phyloP scores from a whole-genome alignment of 2,797 vertebrate species.

The Miichthys miiuy region DNA sequence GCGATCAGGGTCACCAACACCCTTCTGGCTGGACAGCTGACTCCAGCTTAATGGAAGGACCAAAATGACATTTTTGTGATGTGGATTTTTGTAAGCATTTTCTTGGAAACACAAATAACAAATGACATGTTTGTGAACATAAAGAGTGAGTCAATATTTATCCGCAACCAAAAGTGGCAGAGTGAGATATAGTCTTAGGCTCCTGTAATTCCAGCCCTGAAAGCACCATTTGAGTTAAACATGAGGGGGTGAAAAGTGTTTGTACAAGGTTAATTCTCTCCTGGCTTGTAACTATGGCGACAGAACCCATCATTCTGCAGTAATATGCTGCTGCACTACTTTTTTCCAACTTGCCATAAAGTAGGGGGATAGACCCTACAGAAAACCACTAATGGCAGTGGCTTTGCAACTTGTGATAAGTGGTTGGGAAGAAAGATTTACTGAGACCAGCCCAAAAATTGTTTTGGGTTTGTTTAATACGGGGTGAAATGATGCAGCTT shows the following conservation, averaged over 20 bases:
- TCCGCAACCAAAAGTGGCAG: constrained; percentile 60
- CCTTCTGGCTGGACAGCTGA: constrained; percentile 48
- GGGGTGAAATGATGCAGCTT: constrained; percentile 72
- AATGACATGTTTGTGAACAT: constrained; percentile 73
- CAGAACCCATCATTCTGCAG: constrained; percentile 78
- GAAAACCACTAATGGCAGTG: constrained; percentile 86
- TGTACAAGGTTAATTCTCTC: constrained; percentile 78
- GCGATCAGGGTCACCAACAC: constrained; percentile 63
- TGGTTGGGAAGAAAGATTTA: constrained; percentile 83
- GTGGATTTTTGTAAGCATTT: constrained; percentile 71
- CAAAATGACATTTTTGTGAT: constrained; percentile 61
- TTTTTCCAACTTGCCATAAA: constrained; percentile 83
- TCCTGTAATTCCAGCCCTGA: constrained; percentile 66
- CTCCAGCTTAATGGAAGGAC: constrained; percentile 41
- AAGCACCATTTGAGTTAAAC: constrained; percentile 60
- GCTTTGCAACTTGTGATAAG: constrained; percentile 85
- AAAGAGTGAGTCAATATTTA: constrained; percentile 74
- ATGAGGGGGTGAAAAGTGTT: constrained; percentile 71
- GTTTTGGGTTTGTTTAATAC: constrained; percentile 80
- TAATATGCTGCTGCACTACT: constrained; percentile 74
- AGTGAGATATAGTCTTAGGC: constrained; percentile 62
- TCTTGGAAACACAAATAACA: constrained; percentile 73
- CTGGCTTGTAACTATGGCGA: constrained; percentile 78
- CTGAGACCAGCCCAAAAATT: constrained; percentile 82
- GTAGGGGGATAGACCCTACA: constrained; percentile 79